Base-by-base conservation (phyloP, 1,140 invertebrate species). In the Melanaphis sacchari region DNA sequence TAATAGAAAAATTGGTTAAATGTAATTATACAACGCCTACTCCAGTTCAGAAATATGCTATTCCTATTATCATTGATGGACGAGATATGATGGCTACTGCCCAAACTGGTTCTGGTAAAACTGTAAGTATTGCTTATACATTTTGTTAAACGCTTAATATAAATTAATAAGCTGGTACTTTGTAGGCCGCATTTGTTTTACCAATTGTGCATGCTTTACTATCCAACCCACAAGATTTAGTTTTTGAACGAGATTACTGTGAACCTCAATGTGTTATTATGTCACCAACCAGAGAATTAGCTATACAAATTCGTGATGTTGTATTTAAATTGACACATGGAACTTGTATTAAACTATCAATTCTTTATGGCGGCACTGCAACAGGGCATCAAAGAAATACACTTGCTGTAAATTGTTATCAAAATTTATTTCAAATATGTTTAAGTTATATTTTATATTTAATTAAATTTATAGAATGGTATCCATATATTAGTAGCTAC, bases 41-140 rank as follows among this genome's bases (percentile, higher is more conserved):
- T 0, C 99, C 99, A 0, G 97, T 99, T 76, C 99, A 99, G 95
- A 99, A 99, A 94, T 96, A 97, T 94, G 96, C 98, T 0, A 97
- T 99, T 87, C 98, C 99, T 0, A 97, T 98, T 24, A 97, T 99
- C 49, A 95, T 97, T 94, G 95, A 93, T 0, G 97, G 97, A 11
- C 95, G 98, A 76, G 99, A 99, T 96, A 94, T 99, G 22, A 99
- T 99, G 98, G 99, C 97, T 0, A 99, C 99, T 95, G 99, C 99
- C 0, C 99, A 99, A 95, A 99, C 99, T 66, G 99, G 99, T 1
- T 99, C 98, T 1, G 99, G 99, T 59, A 99, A 99, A 96, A 99
- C 98, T 26, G 96, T 96, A 95, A 87, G 93, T 93, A 41, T 18
- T 76, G 9, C n/a, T 89, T n/a, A n/a, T n/a, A n/a, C n/a, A n/a